phyloP scores from a whole-genome alignment of 2,797 vertebrate species.

The Coilia nasus region DNA sequence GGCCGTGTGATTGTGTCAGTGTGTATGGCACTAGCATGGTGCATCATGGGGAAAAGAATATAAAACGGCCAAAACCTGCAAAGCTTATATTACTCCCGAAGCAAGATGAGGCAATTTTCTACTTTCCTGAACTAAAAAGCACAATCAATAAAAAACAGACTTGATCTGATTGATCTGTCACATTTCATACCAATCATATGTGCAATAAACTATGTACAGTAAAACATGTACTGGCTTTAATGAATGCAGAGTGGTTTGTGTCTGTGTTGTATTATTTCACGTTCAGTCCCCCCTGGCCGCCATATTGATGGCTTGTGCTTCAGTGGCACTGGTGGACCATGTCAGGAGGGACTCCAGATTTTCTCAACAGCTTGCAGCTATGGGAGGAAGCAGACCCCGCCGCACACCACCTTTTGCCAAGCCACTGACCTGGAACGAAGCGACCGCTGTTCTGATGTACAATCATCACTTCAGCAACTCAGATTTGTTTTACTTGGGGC shows the following conservation, averaged over 20 bases:
- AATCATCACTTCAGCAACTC: neutral
- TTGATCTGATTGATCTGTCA: neutral
- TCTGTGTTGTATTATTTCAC: neutral
- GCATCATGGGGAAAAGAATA: neutral
- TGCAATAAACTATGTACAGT: neutral
- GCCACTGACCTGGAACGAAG: constrained; percentile 32
- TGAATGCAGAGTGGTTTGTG: neutral
- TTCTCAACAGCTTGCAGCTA: constrained; percentile 1
- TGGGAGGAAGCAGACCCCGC: neutral
- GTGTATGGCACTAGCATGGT: neutral
- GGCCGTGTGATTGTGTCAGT: neutral
- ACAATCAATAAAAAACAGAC: neutral
- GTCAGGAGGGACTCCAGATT: constrained; percentile 1
- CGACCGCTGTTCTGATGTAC: constrained; percentile 30
- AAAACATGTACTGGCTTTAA: neutral
- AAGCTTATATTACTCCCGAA: neutral
- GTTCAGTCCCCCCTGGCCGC: neutral
- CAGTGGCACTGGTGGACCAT: neutral
- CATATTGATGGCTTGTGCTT: neutral
- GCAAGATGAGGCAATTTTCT: neutral
- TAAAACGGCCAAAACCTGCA: neutral
- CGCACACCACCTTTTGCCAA: constrained; percentile 11
- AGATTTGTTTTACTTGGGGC: neutral
- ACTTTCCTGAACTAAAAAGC: neutral
- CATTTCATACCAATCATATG: neutral